Percentiles rank a stretch among this genome's conserved stretches.
Conservation (phyloP, 2,113 vertebrate species). For the Pagrus major region DNA sequence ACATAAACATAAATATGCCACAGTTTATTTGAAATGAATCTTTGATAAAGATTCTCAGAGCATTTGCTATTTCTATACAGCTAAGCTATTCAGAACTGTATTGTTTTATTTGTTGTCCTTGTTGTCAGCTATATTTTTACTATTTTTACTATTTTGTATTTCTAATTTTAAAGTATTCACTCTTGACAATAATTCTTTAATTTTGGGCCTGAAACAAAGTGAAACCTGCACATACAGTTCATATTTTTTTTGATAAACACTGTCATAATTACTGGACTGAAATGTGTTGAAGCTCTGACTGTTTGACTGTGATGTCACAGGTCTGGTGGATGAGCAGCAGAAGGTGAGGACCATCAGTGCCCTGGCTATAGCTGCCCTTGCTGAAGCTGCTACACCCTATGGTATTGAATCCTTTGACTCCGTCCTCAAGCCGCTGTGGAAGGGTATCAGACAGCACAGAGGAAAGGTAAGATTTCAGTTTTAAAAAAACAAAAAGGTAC, state of each 20-base stretch:
- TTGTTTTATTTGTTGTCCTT: not conserved
- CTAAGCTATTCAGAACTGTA: not conserved
- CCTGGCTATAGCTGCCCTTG: slow-evolving; percentile 96
- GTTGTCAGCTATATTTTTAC: not conserved
- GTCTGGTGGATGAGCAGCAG: slow-evolving; percentile 98
- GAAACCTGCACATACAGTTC: not conserved
- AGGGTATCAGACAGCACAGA: slow-evolving; percentile 98
- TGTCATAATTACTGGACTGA: not conserved
- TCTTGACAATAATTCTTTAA: not conserved
- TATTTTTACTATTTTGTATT: too few relatives aligned
- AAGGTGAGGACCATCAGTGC: slow-evolving; percentile 99
- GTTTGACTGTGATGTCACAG: slow-evolving; percentile 72
- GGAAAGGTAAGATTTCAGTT: slow-evolving; percentile 88
- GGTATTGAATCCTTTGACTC: slow-evolving; percentile 99
- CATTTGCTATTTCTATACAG: not conserved
- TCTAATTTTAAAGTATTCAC: not conserved
- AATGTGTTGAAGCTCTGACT: not conserved
- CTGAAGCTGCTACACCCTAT: slow-evolving; percentile 97
- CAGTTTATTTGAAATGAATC: too few relatives aligned
- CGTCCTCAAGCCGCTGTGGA: slow-evolving; percentile 98
- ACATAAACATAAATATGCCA: too few relatives aligned
- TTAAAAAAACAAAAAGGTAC: not conserved
- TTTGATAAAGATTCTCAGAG: not conserved
- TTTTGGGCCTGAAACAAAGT: not conserved
- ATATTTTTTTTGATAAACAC: not conserved